Evolutionary conservation across 2,113 vertebrate species (phyloP).

Genomic region (Dolichallabes microphthalmus): DNA sequence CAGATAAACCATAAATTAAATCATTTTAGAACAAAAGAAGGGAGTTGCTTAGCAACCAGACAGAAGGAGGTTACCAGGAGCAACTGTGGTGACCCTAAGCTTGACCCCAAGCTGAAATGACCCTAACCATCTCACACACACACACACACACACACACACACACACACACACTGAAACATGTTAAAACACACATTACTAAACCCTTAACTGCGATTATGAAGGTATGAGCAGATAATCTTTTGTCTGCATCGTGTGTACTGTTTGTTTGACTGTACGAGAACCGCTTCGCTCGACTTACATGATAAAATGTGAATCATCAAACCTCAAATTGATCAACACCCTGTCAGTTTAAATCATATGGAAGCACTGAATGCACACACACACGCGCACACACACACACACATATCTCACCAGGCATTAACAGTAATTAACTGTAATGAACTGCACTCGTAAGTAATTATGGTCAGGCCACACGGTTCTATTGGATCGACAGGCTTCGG

Average conservation of each 20-base stretch:
- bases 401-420: neutral
- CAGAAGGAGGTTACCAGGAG: conserved; percentile 67
- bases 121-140: conserved; percentile 47
- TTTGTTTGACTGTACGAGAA: neutral
- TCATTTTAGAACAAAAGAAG: conserved; percentile 73
- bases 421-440: conserved; percentile 17
- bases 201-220: neutral
- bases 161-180: conserved; percentile 20
- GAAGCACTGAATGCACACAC: conserved; percentile 13
- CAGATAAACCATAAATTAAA: conserved; percentile 73
- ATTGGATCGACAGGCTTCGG: conserved; percentile 53
- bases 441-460: conserved; percentile 54
- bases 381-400: conserved; percentile 44
- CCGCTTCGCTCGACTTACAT: neutral
- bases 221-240: neutral
- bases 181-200: neutral
- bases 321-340: neutral
- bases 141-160: conserved; percentile 21
- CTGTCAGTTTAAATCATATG: conserved; percentile 35
- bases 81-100: conserved; percentile 71
- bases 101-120: conserved; percentile 70
- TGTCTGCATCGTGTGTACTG: conserved; percentile 8
- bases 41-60: conserved; percentile 74
- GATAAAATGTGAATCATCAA: conserved; percentile 24
- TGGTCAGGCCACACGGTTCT: conserved; percentile 54